phyloP scores from a whole-genome alignment of 2,113 vertebrate genomes.

The Lepus europaeus region DNA sequence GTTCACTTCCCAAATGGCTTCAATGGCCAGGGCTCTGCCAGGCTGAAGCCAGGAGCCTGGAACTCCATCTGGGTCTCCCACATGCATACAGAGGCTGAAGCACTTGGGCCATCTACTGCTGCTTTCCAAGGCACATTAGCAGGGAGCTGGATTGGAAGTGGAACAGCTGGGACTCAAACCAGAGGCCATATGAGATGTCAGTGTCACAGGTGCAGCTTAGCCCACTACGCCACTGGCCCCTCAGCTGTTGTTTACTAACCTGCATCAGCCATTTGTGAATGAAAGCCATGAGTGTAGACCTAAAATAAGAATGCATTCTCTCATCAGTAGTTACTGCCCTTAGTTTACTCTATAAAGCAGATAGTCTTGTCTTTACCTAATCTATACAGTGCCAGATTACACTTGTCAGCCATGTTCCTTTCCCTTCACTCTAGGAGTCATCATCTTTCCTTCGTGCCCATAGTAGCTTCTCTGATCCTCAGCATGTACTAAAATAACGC shows the following conservation, averaged over 20 bases:
- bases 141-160: too few relatives aligned
- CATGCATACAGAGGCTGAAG: too few relatives aligned
- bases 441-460: background rate
- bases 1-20: too few relatives aligned
- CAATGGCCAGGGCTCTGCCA: too few relatives aligned
- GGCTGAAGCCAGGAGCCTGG: too few relatives aligned
- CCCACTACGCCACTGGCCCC: too few relatives aligned
- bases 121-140: too few relatives aligned
- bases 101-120: too few relatives aligned
- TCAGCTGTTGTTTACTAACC: background rate
- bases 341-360: background rate
- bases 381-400: background rate
- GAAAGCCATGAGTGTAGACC: background rate
- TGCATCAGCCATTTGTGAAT: background rate
- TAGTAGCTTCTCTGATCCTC: background rate
- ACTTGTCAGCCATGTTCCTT: background rate
- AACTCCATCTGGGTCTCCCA: too few relatives aligned
- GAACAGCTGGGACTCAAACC: too few relatives aligned
- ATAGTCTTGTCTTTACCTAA: background rate
- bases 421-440: background rate
- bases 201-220: too few relatives aligned
- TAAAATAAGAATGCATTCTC: slow-evolving; percentile 30
- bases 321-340: background rate
- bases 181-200: too few relatives aligned
- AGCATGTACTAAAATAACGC: slow-evolving; percentile 24